Evolutionary conservation across 2,797 vertebrate genomes (phyloP).

Genomic region (Schizothorax lantsangensis): DNA sequence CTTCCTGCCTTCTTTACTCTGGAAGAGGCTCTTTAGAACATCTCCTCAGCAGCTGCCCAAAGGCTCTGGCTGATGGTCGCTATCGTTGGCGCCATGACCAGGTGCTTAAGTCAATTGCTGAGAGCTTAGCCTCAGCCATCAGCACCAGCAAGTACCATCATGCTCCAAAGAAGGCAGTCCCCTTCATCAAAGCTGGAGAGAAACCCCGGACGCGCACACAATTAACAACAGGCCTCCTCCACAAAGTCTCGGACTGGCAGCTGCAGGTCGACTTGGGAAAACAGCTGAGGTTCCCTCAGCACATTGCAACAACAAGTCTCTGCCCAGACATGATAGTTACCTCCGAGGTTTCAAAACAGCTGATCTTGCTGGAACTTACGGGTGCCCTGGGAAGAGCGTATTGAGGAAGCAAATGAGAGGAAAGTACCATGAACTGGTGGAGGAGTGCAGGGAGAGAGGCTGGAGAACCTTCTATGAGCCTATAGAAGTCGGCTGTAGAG

Average conservation of each 20-base stretch:
- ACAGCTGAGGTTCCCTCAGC: constrained; percentile 23
- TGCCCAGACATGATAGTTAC: no score
- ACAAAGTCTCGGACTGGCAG: constrained; percentile 23
- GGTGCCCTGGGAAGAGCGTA: no score
- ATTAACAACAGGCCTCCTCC: neutral
- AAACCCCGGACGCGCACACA: no score
- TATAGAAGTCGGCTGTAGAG: no score
- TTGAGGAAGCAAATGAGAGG: no score
- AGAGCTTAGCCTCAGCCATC: neutral
- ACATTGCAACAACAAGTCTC: no score
- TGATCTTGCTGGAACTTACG: no score
- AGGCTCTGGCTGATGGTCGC: neutral
- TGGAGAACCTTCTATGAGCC: no score
- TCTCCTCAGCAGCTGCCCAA: neutral
- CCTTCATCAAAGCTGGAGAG: no score
- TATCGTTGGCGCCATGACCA: neutral
- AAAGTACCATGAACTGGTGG: no score
- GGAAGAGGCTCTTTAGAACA: neutral
- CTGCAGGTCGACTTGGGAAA: constrained; percentile 6
- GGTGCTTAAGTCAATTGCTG: neutral
- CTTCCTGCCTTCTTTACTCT: neutral
- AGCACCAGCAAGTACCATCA: neutral
- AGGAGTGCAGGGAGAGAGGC: no score
- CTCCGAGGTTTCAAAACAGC: no score
- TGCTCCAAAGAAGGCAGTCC: neutral